Base-by-base conservation (phyloP, 2,797 vertebrate species). In the Coilia nasus region DNA sequence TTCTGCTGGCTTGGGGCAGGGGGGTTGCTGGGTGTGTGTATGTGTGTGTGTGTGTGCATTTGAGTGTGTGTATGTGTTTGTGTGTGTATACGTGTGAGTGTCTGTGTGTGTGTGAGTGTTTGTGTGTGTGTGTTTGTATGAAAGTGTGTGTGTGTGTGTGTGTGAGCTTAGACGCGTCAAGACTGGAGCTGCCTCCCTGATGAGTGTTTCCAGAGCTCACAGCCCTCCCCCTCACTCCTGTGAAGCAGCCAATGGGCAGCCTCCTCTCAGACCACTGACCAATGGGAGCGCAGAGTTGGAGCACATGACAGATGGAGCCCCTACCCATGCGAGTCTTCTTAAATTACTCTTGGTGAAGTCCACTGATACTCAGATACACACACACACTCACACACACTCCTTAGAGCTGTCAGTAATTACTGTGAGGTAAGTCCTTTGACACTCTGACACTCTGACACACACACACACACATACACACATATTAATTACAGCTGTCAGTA, bases 11-110 rank as follows among this genome's bases (percentile, higher is more conserved):
- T 54, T 54, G 50, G 50, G 50, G 50, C 50, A 3, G 7, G 50
- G 46, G 50, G 88, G 91, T 88, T 84, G 91, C 87, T 91, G 80
- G 87, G 17, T 4, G 71, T 35, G 71, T 80, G 71, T 80, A 28
- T 80, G 75, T 81, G 78, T 46, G 78, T 15, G 64, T 71, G 60
- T 62, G 60, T 25, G 64, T 71, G 28, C 23, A 6, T 25, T n/a
- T 62, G n/a, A 7, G 60, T 62, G 60, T 23, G 60, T 62, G 60
- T 62, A 7, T 25, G 60, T 25, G 60, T 62, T 17, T 23, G 60
- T 25, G 60, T 23, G n/a, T 15, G 64, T 15, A 10, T 71, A 11
- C 31, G 64, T 15, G 28, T 71, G 28, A 3, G 64, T 71, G 25
- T 31, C 25, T 71, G 11, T 14, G 25, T 28, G 25, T 28, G 12